Evolutionary conservation across 2,113 vertebrate species (phyloP).

Genomic region (Caranx melampygus): DNA sequence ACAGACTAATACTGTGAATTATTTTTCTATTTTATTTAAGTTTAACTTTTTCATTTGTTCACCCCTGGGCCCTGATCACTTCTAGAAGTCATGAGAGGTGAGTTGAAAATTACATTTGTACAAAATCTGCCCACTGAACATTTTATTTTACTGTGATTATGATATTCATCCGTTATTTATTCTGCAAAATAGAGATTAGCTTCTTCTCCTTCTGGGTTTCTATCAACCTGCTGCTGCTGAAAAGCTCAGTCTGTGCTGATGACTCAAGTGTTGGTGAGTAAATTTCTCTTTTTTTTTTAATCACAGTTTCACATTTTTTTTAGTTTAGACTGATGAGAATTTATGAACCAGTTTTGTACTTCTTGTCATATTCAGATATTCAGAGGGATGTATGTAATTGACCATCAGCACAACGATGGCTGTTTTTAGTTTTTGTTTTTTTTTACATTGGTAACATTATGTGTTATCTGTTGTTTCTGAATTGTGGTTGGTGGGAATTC

Average conservation of each 20-base stretch:
- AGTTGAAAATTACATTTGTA: neutral
- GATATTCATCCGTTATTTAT: neutral
- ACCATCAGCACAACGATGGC: neutral
- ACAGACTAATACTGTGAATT: neutral
- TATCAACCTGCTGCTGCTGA: constrained; percentile 56
- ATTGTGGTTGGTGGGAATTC: neutral
- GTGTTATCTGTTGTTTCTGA: neutral
- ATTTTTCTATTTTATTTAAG: neutral
- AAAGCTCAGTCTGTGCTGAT: constrained; percentile 19
- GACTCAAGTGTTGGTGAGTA: constrained; percentile 61
- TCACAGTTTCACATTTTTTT: neutral
- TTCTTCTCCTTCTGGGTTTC: constrained; percentile 42
- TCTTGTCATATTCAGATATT: too few species aligned
- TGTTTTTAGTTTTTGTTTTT: too few species aligned
- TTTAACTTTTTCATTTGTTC: neutral
- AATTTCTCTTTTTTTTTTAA: neutral
- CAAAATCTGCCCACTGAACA: neutral
- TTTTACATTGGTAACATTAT: too few species aligned
- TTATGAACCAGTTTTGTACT: too few species aligned
- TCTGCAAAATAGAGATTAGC: constrained; percentile 26
- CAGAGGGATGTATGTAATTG: too few species aligned
- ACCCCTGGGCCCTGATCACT: neutral
- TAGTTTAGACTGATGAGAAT: neutral
- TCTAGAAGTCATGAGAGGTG: constrained; percentile 60
- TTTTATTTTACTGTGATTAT: neutral